Percentiles rank a stretch among this genome's conserved stretches.
phyloP scores from a whole-genome alignment of 30 jellyfish, hydroid and myxozoan species.

The Sanderia malayensis region DNA sequence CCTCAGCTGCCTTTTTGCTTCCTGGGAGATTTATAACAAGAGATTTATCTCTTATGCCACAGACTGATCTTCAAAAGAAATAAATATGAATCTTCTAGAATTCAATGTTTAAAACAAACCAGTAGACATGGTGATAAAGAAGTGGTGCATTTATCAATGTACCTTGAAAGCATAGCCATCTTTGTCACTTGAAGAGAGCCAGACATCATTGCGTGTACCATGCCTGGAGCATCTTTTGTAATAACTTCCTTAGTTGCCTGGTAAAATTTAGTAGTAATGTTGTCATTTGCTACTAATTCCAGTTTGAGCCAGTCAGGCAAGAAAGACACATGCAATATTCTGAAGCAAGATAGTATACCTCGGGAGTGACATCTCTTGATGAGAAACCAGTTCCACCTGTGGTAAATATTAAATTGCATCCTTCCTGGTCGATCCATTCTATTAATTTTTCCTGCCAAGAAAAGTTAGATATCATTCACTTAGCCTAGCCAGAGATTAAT shows the following conservation, averaged over 20 bases:
- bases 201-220: constrained; percentile 73
- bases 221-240: constrained; percentile 84
- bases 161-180: constrained; percentile 97
- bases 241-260: constrained; percentile 95
- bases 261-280: too few species aligned
- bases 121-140: background rate
- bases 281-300: too few species aligned
- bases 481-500: too few species aligned
- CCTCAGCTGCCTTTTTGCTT: constrained; percentile 93
- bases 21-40: constrained; percentile 95
- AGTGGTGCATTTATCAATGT: too few species aligned
- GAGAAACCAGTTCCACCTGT: constrained; percentile 99
- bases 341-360: constrained; percentile 71
- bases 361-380: constrained; percentile 99
- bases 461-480: too few species aligned
- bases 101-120: background rate
- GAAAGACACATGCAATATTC: too few species aligned
- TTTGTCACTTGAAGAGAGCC: constrained; percentile 82
- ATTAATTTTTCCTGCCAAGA: constrained; percentile 45
- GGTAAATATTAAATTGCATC: constrained; percentile 77
- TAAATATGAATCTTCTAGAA: background rate
- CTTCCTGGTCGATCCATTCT: constrained; percentile 79
- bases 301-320: too few species aligned
- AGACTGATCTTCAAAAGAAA: constrained; percentile 76
- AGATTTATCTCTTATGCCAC: constrained; percentile 91